A percentile compares a stretch with the other conserved stretches of the same genome.
Conservation (phyloP, 2,888 invertebrate species). For the Tipula vernalis region DNA sequence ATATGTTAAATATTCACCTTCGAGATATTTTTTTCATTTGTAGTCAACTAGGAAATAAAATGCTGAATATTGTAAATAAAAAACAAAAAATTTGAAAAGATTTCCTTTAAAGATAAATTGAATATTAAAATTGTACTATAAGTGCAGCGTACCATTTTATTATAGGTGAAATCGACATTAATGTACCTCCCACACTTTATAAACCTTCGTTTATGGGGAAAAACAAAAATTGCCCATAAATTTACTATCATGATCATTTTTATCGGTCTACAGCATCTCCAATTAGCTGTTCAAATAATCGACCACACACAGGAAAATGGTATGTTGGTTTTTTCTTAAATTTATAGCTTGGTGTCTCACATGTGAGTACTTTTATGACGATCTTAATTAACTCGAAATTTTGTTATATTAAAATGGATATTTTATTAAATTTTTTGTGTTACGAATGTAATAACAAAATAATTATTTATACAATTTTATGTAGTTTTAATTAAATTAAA, state of each 20-base stretch:
- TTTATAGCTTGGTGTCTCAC: background rate
- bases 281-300: background rate
- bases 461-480: background rate
- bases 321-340: background rate
- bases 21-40: too few species aligned
- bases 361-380: background rate
- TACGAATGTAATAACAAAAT: background rate
- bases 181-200: background rate
- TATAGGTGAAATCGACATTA: background rate
- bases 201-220: background rate
- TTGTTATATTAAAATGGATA: background rate
- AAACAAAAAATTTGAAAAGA: too few species aligned
- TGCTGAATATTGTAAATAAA: too few species aligned
- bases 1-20: too few species aligned
- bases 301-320: background rate
- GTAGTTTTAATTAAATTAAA: background rate
- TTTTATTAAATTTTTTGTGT: background rate
- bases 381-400: background rate
- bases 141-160: background rate
- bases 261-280: background rate
- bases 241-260: background rate
- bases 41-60: too few species aligned
- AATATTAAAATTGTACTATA: background rate
- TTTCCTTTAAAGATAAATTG: too few species aligned
- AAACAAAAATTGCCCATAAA: background rate